phyloP scores from a whole-genome alignment of 2,888 invertebrate species.

The Amphimallon solstitiale region DNA sequence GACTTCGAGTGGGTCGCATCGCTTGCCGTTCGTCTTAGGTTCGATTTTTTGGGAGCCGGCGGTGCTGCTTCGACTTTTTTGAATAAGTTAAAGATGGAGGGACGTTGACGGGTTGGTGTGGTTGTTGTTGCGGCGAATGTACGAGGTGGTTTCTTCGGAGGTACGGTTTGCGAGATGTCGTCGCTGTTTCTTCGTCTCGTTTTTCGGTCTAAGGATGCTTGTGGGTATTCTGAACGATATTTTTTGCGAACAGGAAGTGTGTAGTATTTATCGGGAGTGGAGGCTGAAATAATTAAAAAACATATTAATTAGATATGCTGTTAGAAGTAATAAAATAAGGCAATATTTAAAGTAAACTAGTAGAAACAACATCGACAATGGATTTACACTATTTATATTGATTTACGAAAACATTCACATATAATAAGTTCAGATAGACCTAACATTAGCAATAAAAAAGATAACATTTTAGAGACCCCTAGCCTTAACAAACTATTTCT shows the following conservation, averaged over 20 bases:
- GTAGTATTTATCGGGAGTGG: conserved; percentile 71
- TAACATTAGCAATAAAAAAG: no score
- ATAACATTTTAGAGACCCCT: no score
- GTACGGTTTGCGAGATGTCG: conserved; percentile 61
- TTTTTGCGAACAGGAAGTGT: conserved; percentile 73
- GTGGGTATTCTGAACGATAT: conserved; percentile 55
- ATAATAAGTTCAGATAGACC: no score
- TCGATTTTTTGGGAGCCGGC: conserved; percentile 67
- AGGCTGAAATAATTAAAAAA: conserved; percentile 53
- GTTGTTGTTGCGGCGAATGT: conserved; percentile 63
- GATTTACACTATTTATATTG: no score
- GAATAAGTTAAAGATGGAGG: conserved; percentile 75
- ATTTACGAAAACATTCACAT: no score
- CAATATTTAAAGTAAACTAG: no score
- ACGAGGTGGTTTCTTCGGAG: conserved; percentile 59
- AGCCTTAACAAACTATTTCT: no score
- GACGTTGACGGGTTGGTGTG: conserved; percentile 69
- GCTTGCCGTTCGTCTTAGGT: conserved; percentile 64
- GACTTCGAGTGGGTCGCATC: conserved; percentile 71
- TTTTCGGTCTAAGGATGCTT: conserved; percentile 53
- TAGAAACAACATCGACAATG: background rate
- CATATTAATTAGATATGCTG: background rate
- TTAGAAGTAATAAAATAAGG: no score
- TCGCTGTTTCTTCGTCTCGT: conserved; percentile 65
- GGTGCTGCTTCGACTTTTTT: conserved; percentile 67